Percentiles rank a stretch among this genome's conserved stretches.
These are phyloP conservation scores for Drosophila emarginata DNA, from an alignment of 2,888 invertebrate genomes.

Conservation along the genomic window DNA sequence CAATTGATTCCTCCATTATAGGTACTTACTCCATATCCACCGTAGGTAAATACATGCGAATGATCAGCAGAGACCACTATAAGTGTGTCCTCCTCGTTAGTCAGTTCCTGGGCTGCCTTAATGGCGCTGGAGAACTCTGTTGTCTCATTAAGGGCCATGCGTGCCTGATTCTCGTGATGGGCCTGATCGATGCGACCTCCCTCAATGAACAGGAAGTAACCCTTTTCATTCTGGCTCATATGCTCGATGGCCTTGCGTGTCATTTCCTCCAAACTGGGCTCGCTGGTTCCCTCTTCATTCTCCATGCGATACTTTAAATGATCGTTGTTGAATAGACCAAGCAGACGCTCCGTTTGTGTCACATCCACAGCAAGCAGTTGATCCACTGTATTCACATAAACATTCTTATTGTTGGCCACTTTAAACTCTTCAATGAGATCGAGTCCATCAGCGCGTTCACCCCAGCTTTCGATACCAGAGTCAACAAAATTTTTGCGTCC, in stretches of 20 bases:
- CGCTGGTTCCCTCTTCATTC: constrained; percentile 81
- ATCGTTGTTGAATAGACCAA: constrained; percentile 87
- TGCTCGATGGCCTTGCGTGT: constrained; percentile 89
- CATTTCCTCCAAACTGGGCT: constrained; percentile 91
- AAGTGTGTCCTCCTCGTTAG: constrained; percentile 87
- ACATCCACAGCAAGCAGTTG: constrained; percentile 83
- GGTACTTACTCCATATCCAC: constrained; percentile 86
- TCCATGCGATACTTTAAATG: constrained; percentile 89
- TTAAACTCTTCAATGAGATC: constrained; percentile 88
- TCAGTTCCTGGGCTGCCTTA: constrained; percentile 85
- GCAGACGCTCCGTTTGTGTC: constrained; percentile 84
- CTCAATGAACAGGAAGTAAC: constrained; percentile 91
- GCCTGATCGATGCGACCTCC: constrained; percentile 83
- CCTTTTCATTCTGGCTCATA: constrained; percentile 86
- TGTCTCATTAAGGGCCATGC: constrained; percentile 80
- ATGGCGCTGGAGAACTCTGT: constrained; percentile 90
- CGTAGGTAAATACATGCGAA: constrained; percentile 89
- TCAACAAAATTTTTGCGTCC: constrained; percentile 87
- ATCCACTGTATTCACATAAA: constrained; percentile 84
- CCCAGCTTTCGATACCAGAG: constrained; percentile 83
- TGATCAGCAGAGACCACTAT: constrained; percentile 92
- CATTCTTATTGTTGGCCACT: constrained; percentile 80
- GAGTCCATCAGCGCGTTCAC: constrained; percentile 85
- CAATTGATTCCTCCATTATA: neutral
- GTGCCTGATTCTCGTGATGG: constrained; percentile 79